phyloP scores from a whole-genome alignment of 2,888 invertebrate species.

The Nesidiocoris tenuis region DNA sequence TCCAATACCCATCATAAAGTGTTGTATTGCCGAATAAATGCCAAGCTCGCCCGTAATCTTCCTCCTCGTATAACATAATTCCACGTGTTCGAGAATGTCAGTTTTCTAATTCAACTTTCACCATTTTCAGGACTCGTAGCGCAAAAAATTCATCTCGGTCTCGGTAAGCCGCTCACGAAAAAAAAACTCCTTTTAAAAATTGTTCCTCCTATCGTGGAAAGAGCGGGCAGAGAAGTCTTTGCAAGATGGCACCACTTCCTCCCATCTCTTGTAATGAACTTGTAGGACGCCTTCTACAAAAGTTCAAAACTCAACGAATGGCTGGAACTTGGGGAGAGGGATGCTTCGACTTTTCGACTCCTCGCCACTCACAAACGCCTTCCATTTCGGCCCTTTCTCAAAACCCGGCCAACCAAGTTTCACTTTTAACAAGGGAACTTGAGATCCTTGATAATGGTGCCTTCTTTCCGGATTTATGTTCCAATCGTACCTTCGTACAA shows the following conservation, averaged over 20 bases:
- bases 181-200: not conserved
- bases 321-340: not conserved
- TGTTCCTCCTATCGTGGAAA: not conserved
- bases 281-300: not conserved
- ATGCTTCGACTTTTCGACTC: not conserved
- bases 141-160: not conserved
- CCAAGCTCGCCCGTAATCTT: too few species aligned
- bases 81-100: too few species aligned
- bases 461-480: conserved; percentile 22
- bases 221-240: not conserved
- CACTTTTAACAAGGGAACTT: conserved; percentile 39
- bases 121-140: not conserved
- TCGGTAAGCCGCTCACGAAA: not conserved
- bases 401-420: conserved; percentile 1
- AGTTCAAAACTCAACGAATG: not conserved
- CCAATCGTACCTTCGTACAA: too few species aligned
- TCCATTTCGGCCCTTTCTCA: not conserved
- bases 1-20: too few species aligned
- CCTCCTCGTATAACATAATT: too few species aligned
- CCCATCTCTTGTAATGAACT: conserved; percentile 5
- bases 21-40: too few species aligned
- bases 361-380: not conserved
- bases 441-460: conserved; percentile 31
- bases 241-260: not conserved
- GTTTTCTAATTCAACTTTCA: too few species aligned